Evolutionary conservation across 2,113 vertebrate genomes (phyloP).

Genomic region (Pangasianodon hypophthalmus): DNA sequence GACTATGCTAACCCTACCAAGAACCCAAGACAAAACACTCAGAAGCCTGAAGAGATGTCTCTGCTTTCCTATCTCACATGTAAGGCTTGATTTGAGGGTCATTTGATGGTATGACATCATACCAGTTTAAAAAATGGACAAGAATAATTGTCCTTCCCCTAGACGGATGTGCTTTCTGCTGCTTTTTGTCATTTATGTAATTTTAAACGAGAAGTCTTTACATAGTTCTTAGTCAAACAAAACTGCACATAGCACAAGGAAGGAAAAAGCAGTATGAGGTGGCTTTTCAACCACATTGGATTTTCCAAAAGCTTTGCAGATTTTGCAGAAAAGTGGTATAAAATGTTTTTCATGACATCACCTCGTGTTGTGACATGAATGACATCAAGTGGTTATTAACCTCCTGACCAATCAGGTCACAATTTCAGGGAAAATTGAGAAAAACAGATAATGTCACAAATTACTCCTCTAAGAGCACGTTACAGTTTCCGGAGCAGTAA

Average conservation of each 20-base stretch:
- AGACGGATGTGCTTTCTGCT: background rate
- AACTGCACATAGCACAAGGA: background rate
- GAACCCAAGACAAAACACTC: background rate
- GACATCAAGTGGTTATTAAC: background rate
- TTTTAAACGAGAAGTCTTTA: background rate
- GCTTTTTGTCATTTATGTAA: background rate
- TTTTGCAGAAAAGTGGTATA: background rate
- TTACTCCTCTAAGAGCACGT: background rate
- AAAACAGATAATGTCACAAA: background rate
- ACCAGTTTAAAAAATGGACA: background rate
- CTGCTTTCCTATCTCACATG: background rate
- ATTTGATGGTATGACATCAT: background rate
- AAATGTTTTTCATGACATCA: background rate
- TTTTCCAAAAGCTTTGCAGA: background rate
- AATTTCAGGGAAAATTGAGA: background rate
- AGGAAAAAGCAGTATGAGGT: background rate
- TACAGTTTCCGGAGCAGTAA: background rate
- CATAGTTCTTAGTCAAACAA: background rate
- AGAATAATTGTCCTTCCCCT: background rate
- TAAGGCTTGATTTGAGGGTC: too few relatives aligned
- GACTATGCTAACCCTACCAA: background rate
- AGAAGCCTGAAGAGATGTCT: background rate
- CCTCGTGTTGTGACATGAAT: background rate
- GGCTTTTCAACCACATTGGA: too few relatives aligned
- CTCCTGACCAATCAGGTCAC: background rate